Percentiles rank a stretch among this genome's conserved stretches.
phyloP scores from a whole-genome alignment of 2,888 invertebrate species.

The Protophormia terraenovae region DNA sequence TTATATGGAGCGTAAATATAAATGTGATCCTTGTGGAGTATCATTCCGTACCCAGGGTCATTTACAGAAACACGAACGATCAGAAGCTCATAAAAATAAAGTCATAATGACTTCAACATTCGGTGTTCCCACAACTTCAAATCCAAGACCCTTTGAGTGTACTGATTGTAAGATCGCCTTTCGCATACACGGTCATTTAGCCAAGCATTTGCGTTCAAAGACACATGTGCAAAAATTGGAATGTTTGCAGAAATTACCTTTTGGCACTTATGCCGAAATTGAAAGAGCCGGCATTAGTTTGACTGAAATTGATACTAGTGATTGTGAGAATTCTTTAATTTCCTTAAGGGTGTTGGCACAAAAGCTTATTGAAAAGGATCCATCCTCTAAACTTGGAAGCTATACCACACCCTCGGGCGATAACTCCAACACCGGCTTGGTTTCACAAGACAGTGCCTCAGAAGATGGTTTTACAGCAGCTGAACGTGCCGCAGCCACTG shows the following conservation, averaged over 20 bases:
- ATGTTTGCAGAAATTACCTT: constrained; percentile 94
- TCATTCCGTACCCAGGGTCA: constrained; percentile 95
- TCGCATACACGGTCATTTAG: constrained; percentile 97
- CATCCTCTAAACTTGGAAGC: constrained; percentile 86
- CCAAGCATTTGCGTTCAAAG: constrained; percentile 97
- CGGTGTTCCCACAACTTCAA: constrained; percentile 91
- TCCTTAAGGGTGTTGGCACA: constrained; percentile 92
- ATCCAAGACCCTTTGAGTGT: constrained; percentile 98
- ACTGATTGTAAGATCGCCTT: constrained; percentile 98
- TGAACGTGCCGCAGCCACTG: constrained; percentile 76
- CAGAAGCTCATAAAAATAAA: constrained; percentile 95
- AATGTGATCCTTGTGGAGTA: constrained; percentile 95
- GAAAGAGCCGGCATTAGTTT: constrained; percentile 94
- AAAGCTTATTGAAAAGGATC: constrained; percentile 91
- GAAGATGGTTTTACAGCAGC: constrained; percentile 79
- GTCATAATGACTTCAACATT: constrained; percentile 93
- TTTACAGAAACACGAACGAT: constrained; percentile 94
- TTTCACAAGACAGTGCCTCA: constrained; percentile 78
- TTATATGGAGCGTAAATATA: constrained; percentile 95
- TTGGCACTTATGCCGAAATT: constrained; percentile 96
- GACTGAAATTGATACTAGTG: constrained; percentile 97
- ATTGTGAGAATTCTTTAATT: constrained; percentile 96
- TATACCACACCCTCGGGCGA: constrained; percentile 79
- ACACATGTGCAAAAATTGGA: constrained; percentile 97
- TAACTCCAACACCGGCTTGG: constrained; percentile 72